Conservation (phyloP, 2,113 vertebrate species). For the Nettapus auritus region DNA sequence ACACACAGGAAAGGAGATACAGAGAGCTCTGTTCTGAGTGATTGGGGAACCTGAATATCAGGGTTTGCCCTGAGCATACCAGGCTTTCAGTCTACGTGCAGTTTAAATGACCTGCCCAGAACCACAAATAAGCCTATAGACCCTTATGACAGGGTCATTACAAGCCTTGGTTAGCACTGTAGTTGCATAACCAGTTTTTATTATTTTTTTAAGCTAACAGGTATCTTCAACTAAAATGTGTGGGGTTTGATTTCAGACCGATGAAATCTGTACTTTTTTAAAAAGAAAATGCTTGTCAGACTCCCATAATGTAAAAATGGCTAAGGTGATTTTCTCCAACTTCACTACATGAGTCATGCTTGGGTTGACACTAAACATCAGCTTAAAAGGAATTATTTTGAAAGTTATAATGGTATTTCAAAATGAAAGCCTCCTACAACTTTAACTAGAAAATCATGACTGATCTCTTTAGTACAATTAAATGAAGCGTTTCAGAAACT, state of each 20-base stretch:
- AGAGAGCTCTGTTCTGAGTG: neutral
- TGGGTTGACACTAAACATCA: constrained; percentile 54
- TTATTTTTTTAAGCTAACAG: neutral
- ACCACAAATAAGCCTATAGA: neutral
- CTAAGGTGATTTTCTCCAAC: constrained; percentile 44
- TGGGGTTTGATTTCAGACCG: neutral
- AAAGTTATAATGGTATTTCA: constrained; percentile 57
- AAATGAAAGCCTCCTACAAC: constrained; percentile 66
- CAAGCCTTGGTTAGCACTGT: neutral
- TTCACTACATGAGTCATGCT: neutral
- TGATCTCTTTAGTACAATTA: constrained; percentile 42
- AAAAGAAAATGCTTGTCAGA: neutral
- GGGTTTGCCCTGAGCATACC: neutral
- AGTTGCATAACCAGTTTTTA: neutral
- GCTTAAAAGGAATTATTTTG: constrained; percentile 67
- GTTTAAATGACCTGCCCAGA: neutral
- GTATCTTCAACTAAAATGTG: neutral
- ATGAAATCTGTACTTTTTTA: neutral
- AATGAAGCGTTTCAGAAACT: constrained; percentile 38
- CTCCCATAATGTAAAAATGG: neutral
- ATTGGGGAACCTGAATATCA: neutral
- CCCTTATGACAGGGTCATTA: neutral
- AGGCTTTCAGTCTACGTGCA: neutral
- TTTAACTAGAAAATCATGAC: constrained; percentile 57
- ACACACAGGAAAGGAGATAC: neutral